Evolutionary conservation across 2,888 invertebrate genomes (phyloP).

Genomic region (Ectemnius lituratus): DNA sequence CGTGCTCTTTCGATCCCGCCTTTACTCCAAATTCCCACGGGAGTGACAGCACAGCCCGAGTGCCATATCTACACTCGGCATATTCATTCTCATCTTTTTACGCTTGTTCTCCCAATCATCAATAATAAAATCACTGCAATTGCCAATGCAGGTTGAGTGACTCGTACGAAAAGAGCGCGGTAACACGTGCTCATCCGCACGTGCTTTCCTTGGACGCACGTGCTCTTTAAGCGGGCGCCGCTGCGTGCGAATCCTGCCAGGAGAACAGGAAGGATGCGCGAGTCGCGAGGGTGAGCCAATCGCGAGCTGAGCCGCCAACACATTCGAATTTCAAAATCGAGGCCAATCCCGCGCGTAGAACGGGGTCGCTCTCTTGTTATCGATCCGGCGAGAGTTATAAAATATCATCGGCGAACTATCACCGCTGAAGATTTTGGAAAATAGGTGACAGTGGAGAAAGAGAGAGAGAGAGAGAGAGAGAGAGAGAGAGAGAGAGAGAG

Average conservation of each 20-base stretch:
- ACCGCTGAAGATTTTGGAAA: neutral
- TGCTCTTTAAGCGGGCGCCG: slow-evolving; percentile 36
- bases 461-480: neutral
- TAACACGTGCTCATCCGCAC: slow-evolving; percentile 53
- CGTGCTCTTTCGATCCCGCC: slow-evolving; percentile 40
- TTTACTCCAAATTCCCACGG: slow-evolving; percentile 22
- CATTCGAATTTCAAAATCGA: slow-evolving; percentile 11
- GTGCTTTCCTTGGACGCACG: slow-evolving; percentile 48
- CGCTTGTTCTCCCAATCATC: slow-evolving; percentile 17
- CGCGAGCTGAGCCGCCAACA: neutral
- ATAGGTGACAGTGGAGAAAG: slow-evolving; percentile 10
- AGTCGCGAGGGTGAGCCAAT: neutral
- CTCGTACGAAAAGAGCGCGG: slow-evolving; percentile 37
- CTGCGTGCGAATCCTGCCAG: slow-evolving; percentile 2
- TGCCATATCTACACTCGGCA: no score
- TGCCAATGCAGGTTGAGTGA: slow-evolving; percentile 15
- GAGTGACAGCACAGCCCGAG: no score
- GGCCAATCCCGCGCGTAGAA: neutral
- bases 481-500: neutral
- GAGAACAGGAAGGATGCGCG: slow-evolving; percentile 1
- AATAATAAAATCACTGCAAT: neutral
- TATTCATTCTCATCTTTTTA: neutral
- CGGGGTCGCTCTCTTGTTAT: neutral
- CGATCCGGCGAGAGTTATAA: no score
- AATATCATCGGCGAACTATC: neutral